Conservation (phyloP, 2,888 invertebrate species). For the Mesochorus sp. region DNA sequence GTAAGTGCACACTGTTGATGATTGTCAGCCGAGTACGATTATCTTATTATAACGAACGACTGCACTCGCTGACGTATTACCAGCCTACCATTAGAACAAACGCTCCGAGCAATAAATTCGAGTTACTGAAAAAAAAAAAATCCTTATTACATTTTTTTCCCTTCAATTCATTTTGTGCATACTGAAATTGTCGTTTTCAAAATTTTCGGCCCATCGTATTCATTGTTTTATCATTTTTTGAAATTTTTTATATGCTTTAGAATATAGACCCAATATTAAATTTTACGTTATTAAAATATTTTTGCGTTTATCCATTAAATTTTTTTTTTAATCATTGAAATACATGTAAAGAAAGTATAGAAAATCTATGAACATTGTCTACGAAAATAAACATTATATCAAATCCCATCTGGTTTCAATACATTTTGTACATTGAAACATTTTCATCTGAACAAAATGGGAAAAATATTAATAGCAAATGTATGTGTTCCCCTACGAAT, state of each 20-base stretch:
- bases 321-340: no score
- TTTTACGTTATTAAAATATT: no score
- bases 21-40: slow-evolving; percentile 51
- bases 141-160: not conserved
- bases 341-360: no score
- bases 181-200: not conserved
- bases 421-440: no score
- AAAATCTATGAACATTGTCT: no score
- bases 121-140: slow-evolving; percentile 19
- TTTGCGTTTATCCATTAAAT: no score
- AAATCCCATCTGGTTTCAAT: no score
- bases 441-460: no score
- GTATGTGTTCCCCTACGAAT: no score
- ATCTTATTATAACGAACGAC: slow-evolving; percentile 52
- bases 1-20: slow-evolving; percentile 40
- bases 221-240: not conserved
- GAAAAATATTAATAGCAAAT: no score
- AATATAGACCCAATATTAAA: not conserved
- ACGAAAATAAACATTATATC: no score
- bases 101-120: slow-evolving; percentile 36
- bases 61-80: slow-evolving; percentile 23
- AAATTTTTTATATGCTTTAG: not conserved
- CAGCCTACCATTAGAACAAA: not conserved
- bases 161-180: not conserved
- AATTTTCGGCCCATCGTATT: not conserved